Base-by-base conservation (phyloP, 2,888 invertebrate genomes). In the Escarpia spicata region DNA sequence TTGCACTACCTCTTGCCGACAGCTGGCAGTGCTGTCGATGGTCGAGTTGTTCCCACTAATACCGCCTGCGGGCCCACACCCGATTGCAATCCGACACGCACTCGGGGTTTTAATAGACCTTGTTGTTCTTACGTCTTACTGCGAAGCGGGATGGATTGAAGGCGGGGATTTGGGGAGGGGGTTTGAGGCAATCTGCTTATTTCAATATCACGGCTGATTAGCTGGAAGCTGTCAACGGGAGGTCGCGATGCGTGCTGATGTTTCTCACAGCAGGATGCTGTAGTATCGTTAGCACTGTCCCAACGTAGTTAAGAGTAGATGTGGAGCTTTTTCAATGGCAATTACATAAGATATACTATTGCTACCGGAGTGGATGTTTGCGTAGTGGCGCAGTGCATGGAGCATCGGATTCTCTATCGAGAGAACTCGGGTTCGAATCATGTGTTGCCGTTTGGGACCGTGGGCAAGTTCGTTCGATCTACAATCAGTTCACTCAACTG, bases 71-170 rank as follows among this genome's bases (percentile, higher is more conserved):
- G 75, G 75, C 75, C 19, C 4, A 6, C 75, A 19, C 19, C 52
- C 75, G 75, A 75, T 75, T 75, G 75, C 75, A 75, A 75, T 75
- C 75, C n/a, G 75, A 75, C 75, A n/a, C 75, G 75, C 3, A 26
- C 75, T 75, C 26, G 26, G 75, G 75, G 75, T 75, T 26, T 15
- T 75, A 75, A 75, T 75, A 75, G 75, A 75, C 26, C 26, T 6
- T 75, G 75, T 75, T 75, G 75, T 75, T 75, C 75, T 75, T 75
- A 75, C 26, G 75, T 75, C 75, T 75, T 26, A 75, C 75, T 15
- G 75, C 75, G 75, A 75, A 75, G 75, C 75, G 75, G 75, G 75
- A 26, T 75, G 75, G 75, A 75, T 75, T 75, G 75, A 75, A 75
- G 75, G 75, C 52, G 52, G 75, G 75, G 75, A 75, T 75, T 75